phyloP scores from a whole-genome alignment of 2,113 vertebrate species.

The Daubentonia madagascariensis region DNA sequence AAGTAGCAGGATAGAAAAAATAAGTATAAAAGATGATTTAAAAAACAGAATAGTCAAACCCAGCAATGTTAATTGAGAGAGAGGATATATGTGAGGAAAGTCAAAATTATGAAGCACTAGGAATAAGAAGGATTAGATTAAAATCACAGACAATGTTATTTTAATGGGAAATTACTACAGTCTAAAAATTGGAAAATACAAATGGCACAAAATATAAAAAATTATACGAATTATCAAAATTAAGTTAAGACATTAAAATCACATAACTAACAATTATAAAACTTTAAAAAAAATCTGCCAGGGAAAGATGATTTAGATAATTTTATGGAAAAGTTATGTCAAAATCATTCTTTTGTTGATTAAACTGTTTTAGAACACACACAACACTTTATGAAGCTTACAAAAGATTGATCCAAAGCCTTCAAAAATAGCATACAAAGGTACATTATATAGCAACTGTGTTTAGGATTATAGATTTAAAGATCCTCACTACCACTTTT shows the following conservation, averaged over 20 bases:
- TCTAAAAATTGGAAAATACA: neutral
- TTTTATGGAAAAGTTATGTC: neutral
- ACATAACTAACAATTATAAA: neutral
- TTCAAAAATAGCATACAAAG: conserved; percentile 21
- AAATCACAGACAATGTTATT: neutral
- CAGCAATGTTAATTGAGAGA: neutral
- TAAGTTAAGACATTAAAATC: neutral
- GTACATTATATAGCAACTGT: neutral
- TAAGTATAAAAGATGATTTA: neutral
- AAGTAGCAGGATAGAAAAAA: neutral
- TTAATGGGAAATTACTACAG: neutral
- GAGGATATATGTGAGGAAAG: neutral
- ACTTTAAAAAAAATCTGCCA: neutral
- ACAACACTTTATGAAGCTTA: conserved; percentile 35
- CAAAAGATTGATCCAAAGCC: neutral
- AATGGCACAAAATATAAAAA: neutral
- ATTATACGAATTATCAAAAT: neutral
- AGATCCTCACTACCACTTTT: neutral
- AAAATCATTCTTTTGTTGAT: conserved; percentile 33
- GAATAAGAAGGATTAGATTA: neutral
- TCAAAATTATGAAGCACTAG: neutral
- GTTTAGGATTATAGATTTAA: conserved; percentile 32
- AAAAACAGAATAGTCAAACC: neutral
- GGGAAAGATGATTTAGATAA: neutral
- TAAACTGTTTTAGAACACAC: conserved; percentile 34